Evolutionary conservation across 2,113 vertebrate genomes (phyloP).

Genomic region (Galeopterus variegatus): DNA sequence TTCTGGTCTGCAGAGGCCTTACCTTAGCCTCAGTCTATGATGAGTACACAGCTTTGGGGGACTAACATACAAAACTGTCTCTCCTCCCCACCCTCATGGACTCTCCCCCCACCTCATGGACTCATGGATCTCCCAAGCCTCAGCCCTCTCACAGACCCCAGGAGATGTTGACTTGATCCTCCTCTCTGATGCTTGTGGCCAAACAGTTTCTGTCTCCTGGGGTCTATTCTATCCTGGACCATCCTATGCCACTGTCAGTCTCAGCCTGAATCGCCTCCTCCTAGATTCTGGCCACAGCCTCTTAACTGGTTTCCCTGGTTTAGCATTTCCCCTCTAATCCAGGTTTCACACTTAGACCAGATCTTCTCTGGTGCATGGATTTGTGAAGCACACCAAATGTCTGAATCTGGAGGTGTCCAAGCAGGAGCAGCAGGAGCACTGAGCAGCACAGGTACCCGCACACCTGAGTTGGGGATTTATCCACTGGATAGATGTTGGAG

Average conservation of each 20-base stretch:
- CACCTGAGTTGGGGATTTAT: not conserved
- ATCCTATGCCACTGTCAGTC: not conserved
- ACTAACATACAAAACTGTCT: not conserved
- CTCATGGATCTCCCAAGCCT: not conserved
- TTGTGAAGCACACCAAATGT: not conserved
- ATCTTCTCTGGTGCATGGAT: not conserved
- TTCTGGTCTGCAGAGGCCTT: not conserved
- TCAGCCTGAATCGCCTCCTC: conserved; percentile 9
- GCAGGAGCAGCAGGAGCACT: not conserved
- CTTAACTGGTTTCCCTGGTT: conserved; percentile 29
- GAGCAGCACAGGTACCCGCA: not conserved
- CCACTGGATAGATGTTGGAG: not conserved
- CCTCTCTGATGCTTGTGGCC: not conserved
- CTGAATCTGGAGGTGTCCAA: not conserved
- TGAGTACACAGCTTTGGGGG: not conserved
- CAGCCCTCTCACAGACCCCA: not conserved
- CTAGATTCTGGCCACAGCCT: not conserved
- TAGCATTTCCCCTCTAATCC: not conserved
- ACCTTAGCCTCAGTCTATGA: not conserved
- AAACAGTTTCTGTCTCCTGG: conserved; percentile 10
- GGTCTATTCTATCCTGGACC: not conserved
- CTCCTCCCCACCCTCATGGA: not conserved
- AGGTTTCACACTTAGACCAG: not conserved
- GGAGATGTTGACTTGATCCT: not conserved
- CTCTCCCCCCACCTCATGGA: not conserved